phyloP scores from a whole-genome alignment of 2,888 invertebrate species.

The Pristionchus arcanus region DNA sequence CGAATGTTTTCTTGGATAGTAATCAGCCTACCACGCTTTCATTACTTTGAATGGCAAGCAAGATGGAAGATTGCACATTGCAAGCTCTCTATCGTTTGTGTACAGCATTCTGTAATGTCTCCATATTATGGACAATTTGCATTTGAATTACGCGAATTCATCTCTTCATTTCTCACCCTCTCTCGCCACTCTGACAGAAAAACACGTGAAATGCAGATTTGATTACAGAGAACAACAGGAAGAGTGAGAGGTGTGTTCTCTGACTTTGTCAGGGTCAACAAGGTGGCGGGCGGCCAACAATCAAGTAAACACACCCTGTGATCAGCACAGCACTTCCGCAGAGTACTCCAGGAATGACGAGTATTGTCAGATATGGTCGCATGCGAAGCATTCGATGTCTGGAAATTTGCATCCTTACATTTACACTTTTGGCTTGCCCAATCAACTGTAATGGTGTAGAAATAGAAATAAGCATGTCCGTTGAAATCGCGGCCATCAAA shows the following conservation, averaged over 20 bases:
- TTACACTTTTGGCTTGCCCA: too few relatives aligned
- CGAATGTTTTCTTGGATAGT: too few relatives aligned
- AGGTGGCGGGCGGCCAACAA: too few relatives aligned
- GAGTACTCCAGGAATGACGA: neutral
- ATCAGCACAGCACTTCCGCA: neutral
- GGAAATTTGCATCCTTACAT: neutral
- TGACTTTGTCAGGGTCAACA: too few relatives aligned
- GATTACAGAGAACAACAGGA: too few relatives aligned
- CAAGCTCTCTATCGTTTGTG: neutral
- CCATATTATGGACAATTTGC: too few relatives aligned
- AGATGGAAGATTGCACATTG: neutral
- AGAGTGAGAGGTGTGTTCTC: too few relatives aligned
- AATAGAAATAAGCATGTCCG: constrained; percentile 15
- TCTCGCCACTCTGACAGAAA: too few relatives aligned
- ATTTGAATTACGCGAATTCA: too few relatives aligned
- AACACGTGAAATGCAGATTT: too few relatives aligned
- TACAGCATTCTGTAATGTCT: constrained; percentile 1
- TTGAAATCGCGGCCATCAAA: constrained; percentile 44
- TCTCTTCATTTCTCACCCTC: too few relatives aligned
- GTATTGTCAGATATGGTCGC: neutral
- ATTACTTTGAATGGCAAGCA: neutral
- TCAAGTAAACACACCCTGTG: neutral
- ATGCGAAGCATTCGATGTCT: neutral
- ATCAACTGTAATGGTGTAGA: neutral
- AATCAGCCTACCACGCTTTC: neutral